Percentiles rank a stretch among this genome's conserved stretches.
Evolutionary conservation across 53 echinoderm and acorn worm genomes (phyloP).

Genomic region (Zoroaster sp.): DNA sequence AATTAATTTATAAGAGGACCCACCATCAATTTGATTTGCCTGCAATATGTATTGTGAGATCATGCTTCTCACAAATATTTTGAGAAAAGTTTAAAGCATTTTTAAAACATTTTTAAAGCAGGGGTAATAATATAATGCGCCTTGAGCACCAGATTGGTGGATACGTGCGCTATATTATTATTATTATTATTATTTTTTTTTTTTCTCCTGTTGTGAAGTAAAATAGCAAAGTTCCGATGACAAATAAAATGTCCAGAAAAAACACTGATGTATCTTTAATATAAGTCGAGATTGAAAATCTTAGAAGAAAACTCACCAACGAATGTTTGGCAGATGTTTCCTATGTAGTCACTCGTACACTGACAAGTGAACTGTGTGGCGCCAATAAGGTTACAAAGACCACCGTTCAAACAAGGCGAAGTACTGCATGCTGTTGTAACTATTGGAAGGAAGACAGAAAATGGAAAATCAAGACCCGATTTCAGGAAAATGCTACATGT

Average conservation of each 20-base stretch:
- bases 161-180: too few relatives aligned
- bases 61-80: too few relatives aligned
- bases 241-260: background rate
- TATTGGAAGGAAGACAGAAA: background rate
- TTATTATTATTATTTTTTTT: background rate
- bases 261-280: background rate
- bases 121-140: too few relatives aligned
- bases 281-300: background rate
- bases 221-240: background rate
- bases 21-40: too few relatives aligned
- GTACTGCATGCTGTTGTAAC: background rate
- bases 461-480: background rate
- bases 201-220: background rate
- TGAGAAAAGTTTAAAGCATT: background rate
- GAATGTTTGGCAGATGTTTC: background rate
- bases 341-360: background rate
- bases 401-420: conserved; percentile 34
- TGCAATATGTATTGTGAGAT: too few relatives aligned
- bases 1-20: too few relatives aligned
- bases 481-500: background rate
- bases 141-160: too few relatives aligned
- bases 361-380: background rate
- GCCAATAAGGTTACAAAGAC: background rate
- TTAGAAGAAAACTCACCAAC: background rate
- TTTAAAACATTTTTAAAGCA: too few relatives aligned